Percentiles rank a stretch among this genome's conserved stretches.
Evolutionary conservation across 2,888 invertebrate genomes (phyloP).

Genomic region (Ophion costatus): DNA sequence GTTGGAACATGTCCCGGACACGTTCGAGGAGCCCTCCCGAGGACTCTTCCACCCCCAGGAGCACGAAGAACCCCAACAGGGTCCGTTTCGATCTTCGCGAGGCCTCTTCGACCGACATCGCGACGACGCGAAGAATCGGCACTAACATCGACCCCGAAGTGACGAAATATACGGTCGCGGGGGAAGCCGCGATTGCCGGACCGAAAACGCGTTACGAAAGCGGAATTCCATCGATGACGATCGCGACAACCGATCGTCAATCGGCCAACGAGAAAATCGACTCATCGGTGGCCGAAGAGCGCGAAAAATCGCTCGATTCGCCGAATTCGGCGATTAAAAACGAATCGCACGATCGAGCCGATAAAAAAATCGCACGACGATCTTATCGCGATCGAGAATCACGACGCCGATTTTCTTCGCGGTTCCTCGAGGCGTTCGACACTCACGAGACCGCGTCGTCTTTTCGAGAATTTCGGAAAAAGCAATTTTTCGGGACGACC

Average conservation of each 20-base stretch:
- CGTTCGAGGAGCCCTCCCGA: conserved; percentile 11
- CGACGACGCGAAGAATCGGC: background rate
- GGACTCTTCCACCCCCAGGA: background rate
- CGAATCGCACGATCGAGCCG: background rate
- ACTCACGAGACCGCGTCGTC: conserved; percentile 35
- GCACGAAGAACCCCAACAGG: background rate
- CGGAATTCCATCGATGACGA: conserved; percentile 58
- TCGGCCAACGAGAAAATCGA: background rate
- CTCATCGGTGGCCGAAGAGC: background rate
- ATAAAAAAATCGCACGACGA: background rate
- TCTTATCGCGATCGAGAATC: conserved; percentile 17
- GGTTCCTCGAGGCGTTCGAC: conserved; percentile 29
- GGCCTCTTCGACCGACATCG: background rate
- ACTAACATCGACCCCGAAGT: background rate
- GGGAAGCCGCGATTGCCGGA: background rate
- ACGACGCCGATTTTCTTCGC: conserved; percentile 15
- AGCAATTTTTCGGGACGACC: conserved; percentile 3
- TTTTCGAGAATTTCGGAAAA: conserved; percentile 38
- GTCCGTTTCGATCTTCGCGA: conserved; percentile 44
- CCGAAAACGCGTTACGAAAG: conserved; percentile 58
- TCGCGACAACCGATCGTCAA: conserved; percentile 56
- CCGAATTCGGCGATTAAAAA: conserved; percentile 19
- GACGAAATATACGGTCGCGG: background rate
- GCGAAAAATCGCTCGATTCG: background rate
- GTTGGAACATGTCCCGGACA: conserved; percentile 5